Evolutionary conservation across 2,888 invertebrate genomes (phyloP).

Genomic region (Ormyrus nitidulus): DNA sequence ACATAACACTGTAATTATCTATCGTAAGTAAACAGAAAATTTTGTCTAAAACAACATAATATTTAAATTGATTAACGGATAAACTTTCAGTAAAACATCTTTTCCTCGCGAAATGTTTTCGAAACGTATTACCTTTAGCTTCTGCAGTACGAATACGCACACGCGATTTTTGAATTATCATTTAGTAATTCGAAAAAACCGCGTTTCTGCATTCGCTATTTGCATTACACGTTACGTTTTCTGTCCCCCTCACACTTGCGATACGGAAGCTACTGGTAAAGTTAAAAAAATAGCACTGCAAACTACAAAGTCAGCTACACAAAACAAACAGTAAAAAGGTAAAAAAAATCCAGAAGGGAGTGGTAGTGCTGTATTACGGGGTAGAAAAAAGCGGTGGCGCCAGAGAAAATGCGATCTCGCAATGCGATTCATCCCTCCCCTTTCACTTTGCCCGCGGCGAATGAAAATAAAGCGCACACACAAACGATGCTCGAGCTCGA

Average conservation of each 20-base stretch:
- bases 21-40: no score
- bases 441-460: not conserved
- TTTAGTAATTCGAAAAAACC: constrained; percentile 27
- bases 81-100: constrained; percentile 18
- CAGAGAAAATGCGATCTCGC: constrained; percentile 69
- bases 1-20: no score
- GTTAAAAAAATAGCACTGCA: constrained; percentile 48
- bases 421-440: constrained; percentile 43
- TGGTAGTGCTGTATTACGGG: constrained; percentile 57
- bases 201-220: constrained; percentile 28
- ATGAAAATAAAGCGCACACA: constrained; percentile 6
- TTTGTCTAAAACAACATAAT: no score
- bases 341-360: constrained; percentile 21
- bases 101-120: constrained; percentile 22
- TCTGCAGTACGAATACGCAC: constrained; percentile 15
- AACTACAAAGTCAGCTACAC: constrained; percentile 55
- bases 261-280: constrained; percentile 57
- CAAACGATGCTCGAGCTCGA: not conserved
- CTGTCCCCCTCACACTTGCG: constrained; percentile 9
- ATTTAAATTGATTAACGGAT: not conserved
- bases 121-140: constrained; percentile 20
- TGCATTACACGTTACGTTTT: constrained; percentile 47
- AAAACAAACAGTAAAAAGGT: constrained; percentile 36
- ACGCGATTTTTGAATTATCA: not conserved
- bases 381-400: constrained; percentile 57